Base-by-base conservation (phyloP, 2,113 vertebrate genomes). In the Neotoma lepida region DNA sequence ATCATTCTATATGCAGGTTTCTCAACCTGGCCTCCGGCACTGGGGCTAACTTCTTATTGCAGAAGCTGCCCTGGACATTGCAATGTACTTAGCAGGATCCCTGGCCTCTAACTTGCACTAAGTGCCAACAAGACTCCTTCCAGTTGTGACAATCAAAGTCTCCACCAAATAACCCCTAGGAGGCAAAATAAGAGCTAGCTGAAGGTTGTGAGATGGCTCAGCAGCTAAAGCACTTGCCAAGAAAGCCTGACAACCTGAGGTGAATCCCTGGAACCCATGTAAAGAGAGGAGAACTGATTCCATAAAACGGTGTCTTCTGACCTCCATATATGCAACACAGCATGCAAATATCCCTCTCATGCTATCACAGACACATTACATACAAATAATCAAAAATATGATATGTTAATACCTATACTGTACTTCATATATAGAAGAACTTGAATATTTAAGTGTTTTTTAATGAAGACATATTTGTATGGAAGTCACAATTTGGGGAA, bases 401-500 rank as follows among this genome's bases (percentile, higher is more conserved):
- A 64, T 46, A 24, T 46, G 22, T 4, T 58, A 58, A 58, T 82
- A 58, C 13, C 22, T 61, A 56, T 41, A 86, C 6, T 46, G 41
- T 24, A 68, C 30, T 9, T 84, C 56, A 84, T 14, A 78, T 28
- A 78, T 24, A 64, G 26, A 33, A 33, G n/a, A 30, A 63, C n/a
- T 3, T 89, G 44, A 88, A 56, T 70, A 24, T 63, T 70, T 28
- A 6, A 68, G 30, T 44, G 68, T 9, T 88, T 74, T 88, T 74
- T 94, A 58, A 93, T 89, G 35, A 78, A 70, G n/a, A 88, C 15
- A 30, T 58, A 93, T 58, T 46, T 90, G 18, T 20, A 90, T 49
- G 24, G 44, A 89, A 89, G 61, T 89, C 73, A 93, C 41, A 58
- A 93, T 70, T 33, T 64, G 22, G 56, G 20, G 95, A 88, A 71